Base-by-base conservation (phyloP, 2,113 vertebrate genomes). In the Myotis davidii region DNA sequence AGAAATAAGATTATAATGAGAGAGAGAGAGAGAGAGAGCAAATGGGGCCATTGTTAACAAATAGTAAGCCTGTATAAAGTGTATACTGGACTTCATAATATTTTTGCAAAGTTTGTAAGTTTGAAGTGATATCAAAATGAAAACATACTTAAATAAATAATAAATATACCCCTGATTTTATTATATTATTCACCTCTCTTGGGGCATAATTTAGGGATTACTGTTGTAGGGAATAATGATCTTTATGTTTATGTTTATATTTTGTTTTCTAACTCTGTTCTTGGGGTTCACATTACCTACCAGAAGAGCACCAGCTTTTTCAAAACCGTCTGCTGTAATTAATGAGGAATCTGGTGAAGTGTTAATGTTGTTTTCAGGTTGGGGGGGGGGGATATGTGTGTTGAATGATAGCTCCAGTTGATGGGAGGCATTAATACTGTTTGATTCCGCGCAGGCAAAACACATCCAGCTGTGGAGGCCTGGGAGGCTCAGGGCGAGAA, bases 391-490 rank as follows among this genome's bases (percentile, higher is more conserved):
- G 95, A 88, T n/a, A 34, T 95, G 21, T 48, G 70, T 25, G 90
- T 37, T 97, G 90, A 97, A 45, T 94, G 95, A 91, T 2, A 45
- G 92, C 79, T 94, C 69, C 85, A 94, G 93, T 25, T 90, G 76
- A 96, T 6, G 2, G 76, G 85, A 96, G 74, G 54, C 48, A 85
- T 56, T 79, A 81, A 37, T 74, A 48, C 65, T 32, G 21, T 77
- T 76, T 90, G 95, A 94, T 83, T 84, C 29, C 82, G 54, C 2
- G 27, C 18, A 10, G 67, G 65, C 94, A 91, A 59, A 97, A 84
- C 59, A 17, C 48, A 89, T 37, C 77, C 94, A 96, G 85, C 88
- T 97, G 90, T 76, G 96, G 90, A 90, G 94, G 61, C 13, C 97
- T 82, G 73, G 94, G 95, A 87, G 64, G n/a, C 54, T 79, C 3